Conservation (phyloP, 2,888 invertebrate species). For the Nineta flava region DNA sequence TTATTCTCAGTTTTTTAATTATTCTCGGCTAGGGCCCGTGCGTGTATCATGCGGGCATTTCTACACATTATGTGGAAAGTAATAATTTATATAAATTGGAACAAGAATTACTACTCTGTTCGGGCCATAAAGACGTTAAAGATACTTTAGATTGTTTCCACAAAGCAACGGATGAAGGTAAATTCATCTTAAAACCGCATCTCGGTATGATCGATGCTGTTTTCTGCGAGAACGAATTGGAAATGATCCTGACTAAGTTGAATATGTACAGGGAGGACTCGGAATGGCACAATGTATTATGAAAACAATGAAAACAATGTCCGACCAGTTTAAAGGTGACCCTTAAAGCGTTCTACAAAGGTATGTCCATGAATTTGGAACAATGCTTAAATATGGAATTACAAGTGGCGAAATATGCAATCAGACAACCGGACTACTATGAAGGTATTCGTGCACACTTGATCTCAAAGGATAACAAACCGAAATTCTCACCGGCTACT, state of each 20-base stretch:
- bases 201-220: constrained; percentile 61
- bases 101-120: constrained; percentile 38
- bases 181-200: constrained; percentile 50
- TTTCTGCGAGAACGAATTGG: constrained; percentile 59
- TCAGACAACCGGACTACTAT: constrained; percentile 60
- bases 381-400: constrained; percentile 90
- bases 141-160: constrained; percentile 41
- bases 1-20: no score
- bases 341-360: constrained; percentile 58
- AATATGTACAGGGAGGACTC: constrained; percentile 64
- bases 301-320: constrained; percentile 58
- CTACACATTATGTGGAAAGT: constrained; percentile 73
- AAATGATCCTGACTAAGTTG: constrained; percentile 61
- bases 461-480: constrained; percentile 86
- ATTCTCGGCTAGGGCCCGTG: constrained; percentile 71
- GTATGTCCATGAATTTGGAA: no score
- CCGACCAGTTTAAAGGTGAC: constrained; percentile 89
- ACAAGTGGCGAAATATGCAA: constrained; percentile 50
- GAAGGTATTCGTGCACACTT: constrained; percentile 81
- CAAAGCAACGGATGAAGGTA: constrained; percentile 34
- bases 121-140: constrained; percentile 34
- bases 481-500: constrained; percentile 73
- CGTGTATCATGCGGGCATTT: constrained; percentile 74
- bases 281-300: constrained; percentile 65
- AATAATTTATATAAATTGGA: constrained; percentile 46